Conservation (phyloP, 1,140 invertebrate genomes). For the Leptopilina clavipes region DNA sequence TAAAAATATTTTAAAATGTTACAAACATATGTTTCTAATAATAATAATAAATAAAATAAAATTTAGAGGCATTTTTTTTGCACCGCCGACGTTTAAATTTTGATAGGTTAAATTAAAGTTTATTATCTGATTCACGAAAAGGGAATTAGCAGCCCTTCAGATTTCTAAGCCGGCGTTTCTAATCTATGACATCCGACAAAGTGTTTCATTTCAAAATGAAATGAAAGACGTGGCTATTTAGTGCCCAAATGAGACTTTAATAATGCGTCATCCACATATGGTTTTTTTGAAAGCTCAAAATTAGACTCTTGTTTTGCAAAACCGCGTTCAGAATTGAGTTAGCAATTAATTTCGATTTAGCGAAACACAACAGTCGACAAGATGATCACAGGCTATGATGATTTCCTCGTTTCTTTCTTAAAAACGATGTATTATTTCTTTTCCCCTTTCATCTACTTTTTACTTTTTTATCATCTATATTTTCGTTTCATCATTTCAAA, state of each 20-base stretch:
- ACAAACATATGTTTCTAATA: too few relatives aligned
- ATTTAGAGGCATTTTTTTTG: too few relatives aligned
- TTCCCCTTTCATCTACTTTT: too few relatives aligned
- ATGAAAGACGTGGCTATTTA: conserved; percentile 25
- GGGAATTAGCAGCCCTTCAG: conserved; percentile 16
- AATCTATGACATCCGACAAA: conserved; percentile 33
- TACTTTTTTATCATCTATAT: too few relatives aligned
- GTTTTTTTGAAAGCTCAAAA: conserved; percentile 7
- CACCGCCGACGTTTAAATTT: too few relatives aligned
- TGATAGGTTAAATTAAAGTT: conserved; percentile 14
- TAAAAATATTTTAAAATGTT: too few relatives aligned
- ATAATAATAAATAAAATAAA: background rate
- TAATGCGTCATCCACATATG: conserved; percentile 15
- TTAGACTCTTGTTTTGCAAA: background rate
- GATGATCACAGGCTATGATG: background rate
- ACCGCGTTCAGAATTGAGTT: conserved; percentile 13
- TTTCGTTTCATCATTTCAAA: too few relatives aligned
- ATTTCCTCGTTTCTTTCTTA: too few relatives aligned
- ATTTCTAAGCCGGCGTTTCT: conserved; percentile 9
- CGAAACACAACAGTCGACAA: conserved; percentile 12
- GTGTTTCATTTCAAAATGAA: background rate
- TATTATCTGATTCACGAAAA: background rate
- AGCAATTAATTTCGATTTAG: conserved; percentile 30
- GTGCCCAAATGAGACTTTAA: conserved; percentile 21
- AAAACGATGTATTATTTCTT: too few relatives aligned